These are phyloP conservation scores for Tetrao urogallus DNA, from an alignment of 2,113 vertebrate genomes.

Conservation along the genomic window DNA sequence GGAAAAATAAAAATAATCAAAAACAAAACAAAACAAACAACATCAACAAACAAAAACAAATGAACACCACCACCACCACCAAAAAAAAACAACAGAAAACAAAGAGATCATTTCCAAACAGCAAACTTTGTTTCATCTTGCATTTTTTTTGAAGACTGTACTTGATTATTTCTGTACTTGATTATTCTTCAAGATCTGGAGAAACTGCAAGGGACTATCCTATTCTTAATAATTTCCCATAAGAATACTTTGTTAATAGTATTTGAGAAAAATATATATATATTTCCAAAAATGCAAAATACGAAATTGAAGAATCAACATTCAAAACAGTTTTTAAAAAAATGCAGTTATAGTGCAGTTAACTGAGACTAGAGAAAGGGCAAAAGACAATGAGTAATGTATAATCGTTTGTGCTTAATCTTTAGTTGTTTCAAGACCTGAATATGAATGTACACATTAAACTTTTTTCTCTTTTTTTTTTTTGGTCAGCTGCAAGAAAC, in stretches of 20 bases:
- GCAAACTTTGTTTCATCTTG: neutral
- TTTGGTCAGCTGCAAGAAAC: neutral
- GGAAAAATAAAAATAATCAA: neutral
- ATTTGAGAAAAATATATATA: no score
- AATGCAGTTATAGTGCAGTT: no score
- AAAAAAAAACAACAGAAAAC: neutral
- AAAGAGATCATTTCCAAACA: neutral
- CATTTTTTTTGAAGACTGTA: neutral
- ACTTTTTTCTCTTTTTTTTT: neutral
- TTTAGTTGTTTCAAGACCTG: no score
- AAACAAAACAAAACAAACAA: neutral
- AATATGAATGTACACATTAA: neutral
- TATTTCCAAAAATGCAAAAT: no score
- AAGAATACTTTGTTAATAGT: no score
- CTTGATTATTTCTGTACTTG: neutral
- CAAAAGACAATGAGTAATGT: no score
- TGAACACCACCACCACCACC: neutral
- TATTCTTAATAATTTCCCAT: no score
- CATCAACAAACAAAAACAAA: neutral
- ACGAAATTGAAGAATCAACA: no score
- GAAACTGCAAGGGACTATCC: no score
- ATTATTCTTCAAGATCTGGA: neutral
- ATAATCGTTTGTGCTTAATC: no score
- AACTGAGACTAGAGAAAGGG: no score
- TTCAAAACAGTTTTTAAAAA: no score